Evolutionary conservation across 1,140 invertebrate genomes (phyloP).

Genomic region (Heliconius eleuchia): DNA sequence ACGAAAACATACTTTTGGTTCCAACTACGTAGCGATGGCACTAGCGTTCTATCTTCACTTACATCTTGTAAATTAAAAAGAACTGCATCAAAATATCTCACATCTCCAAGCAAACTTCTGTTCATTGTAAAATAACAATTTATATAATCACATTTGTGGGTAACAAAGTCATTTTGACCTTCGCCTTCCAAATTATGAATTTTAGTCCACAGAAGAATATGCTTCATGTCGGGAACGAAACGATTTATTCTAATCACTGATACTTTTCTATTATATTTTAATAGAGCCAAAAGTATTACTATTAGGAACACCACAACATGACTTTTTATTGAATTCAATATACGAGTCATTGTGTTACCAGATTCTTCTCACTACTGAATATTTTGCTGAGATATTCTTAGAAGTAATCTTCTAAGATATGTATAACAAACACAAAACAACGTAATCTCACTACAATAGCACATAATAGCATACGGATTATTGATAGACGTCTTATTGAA

Average conservation of each 20-base stretch:
- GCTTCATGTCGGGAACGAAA: constrained; percentile 52
- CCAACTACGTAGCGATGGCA: constrained; percentile 47
- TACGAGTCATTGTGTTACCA: constrained; percentile 13
- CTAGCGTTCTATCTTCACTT: constrained; percentile 28
- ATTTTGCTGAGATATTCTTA: neutral
- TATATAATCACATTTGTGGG: constrained; percentile 46
- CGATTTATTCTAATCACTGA: constrained; percentile 46
- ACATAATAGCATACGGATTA: neutral
- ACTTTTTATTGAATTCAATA: constrained; percentile 28
- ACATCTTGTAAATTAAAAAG: constrained; percentile 65
- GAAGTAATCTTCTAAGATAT: constrained; percentile 15
- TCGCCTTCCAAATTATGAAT: constrained; percentile 43
- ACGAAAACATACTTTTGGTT: constrained; percentile 78
- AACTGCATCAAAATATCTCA: constrained; percentile 70
- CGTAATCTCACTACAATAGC: constrained; percentile 6
- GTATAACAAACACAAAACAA: neutral
- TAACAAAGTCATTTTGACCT: constrained; percentile 54
- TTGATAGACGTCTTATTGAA: neutral
- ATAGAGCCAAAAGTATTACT: constrained; percentile 26
- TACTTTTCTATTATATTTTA: constrained; percentile 37
- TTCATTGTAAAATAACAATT: constrained; percentile 67
- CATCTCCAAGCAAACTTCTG: constrained; percentile 51
- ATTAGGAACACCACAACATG: constrained; percentile 38
- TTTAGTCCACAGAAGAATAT: constrained; percentile 58
- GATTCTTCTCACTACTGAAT: neutral